These are phyloP conservation scores for Andrena bicolor DNA, from an alignment of 2,888 invertebrate genomes.

Conservation along the genomic window DNA sequence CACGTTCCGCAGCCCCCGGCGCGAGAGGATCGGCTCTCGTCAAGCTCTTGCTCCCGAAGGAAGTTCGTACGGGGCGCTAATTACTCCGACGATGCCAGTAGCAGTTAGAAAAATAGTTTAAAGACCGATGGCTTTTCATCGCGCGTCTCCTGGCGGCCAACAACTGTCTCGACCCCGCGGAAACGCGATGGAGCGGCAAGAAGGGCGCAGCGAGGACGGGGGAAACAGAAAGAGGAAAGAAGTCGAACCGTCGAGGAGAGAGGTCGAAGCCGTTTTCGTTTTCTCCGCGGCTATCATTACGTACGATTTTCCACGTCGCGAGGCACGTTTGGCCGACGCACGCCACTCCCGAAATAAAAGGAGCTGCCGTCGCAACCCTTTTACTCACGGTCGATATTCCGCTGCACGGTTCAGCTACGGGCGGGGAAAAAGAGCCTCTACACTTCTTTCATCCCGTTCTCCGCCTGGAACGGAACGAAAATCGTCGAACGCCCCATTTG, in stretches of 20 bases:
- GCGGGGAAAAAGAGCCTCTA: constrained; percentile 41
- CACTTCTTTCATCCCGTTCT: constrained; percentile 55
- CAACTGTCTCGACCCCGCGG: constrained; percentile 50
- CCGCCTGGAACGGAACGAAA: constrained; percentile 61
- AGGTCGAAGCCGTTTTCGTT: constrained; percentile 54
- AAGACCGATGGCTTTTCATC: constrained; percentile 49
- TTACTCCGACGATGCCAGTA: constrained; percentile 37
- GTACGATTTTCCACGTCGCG: constrained; percentile 69
- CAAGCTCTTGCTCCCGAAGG: background rate
- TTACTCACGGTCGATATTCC: constrained; percentile 49
- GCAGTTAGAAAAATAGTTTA: constrained; percentile 46
- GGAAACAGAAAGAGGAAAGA: constrained; percentile 9
- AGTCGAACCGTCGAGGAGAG: constrained; percentile 48
- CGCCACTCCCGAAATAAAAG: constrained; percentile 68
- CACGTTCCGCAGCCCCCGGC: too few relatives aligned
- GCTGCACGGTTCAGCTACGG: constrained; percentile 16
- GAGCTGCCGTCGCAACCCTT: constrained; percentile 57
- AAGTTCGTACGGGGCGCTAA: constrained; percentile 30
- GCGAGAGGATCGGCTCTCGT: background rate
- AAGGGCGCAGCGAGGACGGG: constrained; percentile 12
- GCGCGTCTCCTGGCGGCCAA: constrained; percentile 49
- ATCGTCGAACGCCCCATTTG: constrained; percentile 80
- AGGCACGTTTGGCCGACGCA: constrained; percentile 48
- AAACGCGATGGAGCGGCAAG: constrained; percentile 63
- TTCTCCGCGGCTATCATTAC: constrained; percentile 55